Conservation (phyloP, 2,113 vertebrate genomes). For the Gallinago media region DNA sequence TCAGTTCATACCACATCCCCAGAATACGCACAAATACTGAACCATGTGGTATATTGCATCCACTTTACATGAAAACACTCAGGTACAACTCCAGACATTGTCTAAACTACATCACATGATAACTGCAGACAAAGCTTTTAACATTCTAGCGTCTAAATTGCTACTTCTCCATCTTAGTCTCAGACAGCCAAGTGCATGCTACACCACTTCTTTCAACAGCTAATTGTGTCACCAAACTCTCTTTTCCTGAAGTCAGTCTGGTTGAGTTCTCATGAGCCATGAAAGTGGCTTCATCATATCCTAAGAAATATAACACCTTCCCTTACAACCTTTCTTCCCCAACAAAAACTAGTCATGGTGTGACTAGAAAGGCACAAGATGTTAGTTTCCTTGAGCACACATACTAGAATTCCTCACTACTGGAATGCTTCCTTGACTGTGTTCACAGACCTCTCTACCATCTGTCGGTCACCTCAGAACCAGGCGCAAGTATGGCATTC, state of each 20-base stretch:
- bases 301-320: background rate
- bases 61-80: background rate
- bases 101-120: background rate
- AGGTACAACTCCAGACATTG: background rate
- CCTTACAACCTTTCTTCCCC: background rate
- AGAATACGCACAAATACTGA: background rate
- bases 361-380: background rate
- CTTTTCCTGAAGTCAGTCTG: background rate
- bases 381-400: background rate
- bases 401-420: background rate
- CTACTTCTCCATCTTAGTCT: background rate
- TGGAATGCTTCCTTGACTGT: background rate
- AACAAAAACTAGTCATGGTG: background rate
- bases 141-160: background rate
- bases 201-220: rapidly evolving
- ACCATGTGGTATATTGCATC: background rate
- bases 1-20: background rate
- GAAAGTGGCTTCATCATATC: background rate
- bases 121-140: background rate
- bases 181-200: background rate
- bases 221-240: background rate
- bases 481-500: background rate
- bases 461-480: background rate
- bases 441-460: rapidly evolving
- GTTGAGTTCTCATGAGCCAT: background rate